phyloP scores from a whole-genome alignment of 2,888 invertebrate species.

The Acrobasis consociella region DNA sequence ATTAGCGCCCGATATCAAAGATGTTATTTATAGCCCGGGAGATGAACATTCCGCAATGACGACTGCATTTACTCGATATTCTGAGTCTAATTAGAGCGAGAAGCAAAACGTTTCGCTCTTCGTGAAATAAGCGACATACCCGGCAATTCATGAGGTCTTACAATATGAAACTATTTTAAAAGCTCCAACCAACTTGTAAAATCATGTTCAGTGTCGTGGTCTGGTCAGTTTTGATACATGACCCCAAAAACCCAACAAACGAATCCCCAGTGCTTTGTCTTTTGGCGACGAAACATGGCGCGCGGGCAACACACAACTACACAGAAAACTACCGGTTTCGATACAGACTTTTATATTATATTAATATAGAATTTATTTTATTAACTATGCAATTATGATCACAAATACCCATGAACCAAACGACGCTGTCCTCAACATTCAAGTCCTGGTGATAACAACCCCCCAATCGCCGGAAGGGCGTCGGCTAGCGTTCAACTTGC shows the following conservation, averaged over 20 bases:
- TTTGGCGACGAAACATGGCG: constrained; percentile 32
- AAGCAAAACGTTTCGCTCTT: background rate
- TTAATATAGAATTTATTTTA: constrained; percentile 73
- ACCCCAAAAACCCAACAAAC: background rate
- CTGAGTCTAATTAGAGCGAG: background rate
- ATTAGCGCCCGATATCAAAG: constrained; percentile 49
- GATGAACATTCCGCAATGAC: constrained; percentile 33
- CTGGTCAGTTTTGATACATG: too few species aligned
- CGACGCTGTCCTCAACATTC: constrained; percentile 68
- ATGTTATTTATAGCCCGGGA: constrained; percentile 59
- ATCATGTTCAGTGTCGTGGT: too few species aligned
- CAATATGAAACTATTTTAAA: too few species aligned
- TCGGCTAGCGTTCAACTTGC: constrained; percentile 4
- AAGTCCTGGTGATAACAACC: constrained; percentile 64
- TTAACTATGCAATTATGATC: constrained; percentile 78
- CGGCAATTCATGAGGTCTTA: too few species aligned
- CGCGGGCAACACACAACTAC: constrained; percentile 46
- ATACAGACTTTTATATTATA: constrained; percentile 63
- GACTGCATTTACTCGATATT: constrained; percentile 9
- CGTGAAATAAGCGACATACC: too few species aligned
- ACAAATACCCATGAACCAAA: constrained; percentile 78
- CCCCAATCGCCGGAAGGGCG: constrained; percentile 48
- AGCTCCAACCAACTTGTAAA: too few species aligned
- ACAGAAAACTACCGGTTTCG: constrained; percentile 60
- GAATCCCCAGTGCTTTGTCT: background rate